Evolutionary conservation across 1,140 invertebrate genomes (phyloP).

Genomic region (Microplitis mediator): DNA sequence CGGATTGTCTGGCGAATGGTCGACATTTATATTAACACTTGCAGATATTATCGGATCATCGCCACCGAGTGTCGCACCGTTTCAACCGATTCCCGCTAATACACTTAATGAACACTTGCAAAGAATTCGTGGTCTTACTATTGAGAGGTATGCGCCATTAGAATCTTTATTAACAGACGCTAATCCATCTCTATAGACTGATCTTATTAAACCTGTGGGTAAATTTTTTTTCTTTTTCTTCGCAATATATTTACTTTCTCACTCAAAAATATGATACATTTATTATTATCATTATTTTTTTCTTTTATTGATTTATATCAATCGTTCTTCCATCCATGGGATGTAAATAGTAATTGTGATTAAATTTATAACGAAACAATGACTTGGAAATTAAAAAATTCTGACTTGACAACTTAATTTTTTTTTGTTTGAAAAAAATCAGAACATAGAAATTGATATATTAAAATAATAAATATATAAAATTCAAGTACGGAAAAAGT

Average conservation of each 20-base stretch:
- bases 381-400: neutral
- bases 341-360: conserved; percentile 3
- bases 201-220: conserved; percentile 4
- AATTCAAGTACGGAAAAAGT: conserved; percentile 17
- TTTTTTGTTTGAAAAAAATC: neutral
- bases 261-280: neutral
- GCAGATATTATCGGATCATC: conserved; percentile 44
- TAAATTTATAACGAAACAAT: neutral
- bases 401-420: neutral
- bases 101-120: conserved; percentile 51
- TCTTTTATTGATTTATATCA: neutral
- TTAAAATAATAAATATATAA: neutral
- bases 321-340: conserved; percentile 7
- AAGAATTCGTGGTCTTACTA: conserved; percentile 45
- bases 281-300: neutral
- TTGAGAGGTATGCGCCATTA: conserved; percentile 48
- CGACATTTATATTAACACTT: conserved; percentile 48
- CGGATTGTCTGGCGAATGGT: conserved; percentile 50
- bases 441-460: neutral
- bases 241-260: conserved; percentile 15
- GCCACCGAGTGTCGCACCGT: conserved; percentile 47
- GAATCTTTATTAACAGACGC: conserved; percentile 53
- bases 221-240: conserved; percentile 22
- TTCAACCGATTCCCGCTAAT: conserved; percentile 49
- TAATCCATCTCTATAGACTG: conserved; percentile 52